These are phyloP conservation scores for Mastacembelus armatus DNA, from an alignment of 2,797 vertebrate species.

Conservation along the genomic window DNA sequence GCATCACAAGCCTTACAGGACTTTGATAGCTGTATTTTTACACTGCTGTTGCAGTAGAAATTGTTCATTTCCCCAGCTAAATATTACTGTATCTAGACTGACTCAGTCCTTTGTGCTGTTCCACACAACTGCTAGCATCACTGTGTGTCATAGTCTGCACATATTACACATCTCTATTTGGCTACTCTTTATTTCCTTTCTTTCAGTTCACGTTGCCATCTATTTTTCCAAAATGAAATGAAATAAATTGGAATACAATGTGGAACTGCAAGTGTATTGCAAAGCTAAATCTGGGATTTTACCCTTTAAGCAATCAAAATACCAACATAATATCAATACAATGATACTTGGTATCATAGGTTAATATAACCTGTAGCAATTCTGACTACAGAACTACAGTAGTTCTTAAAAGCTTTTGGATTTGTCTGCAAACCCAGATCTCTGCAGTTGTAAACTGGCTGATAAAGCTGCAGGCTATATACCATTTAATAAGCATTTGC, in stretches of 20 bases:
- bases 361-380: too few species aligned
- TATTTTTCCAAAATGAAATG: too few species aligned
- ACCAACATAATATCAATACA: too few species aligned
- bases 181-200: too few species aligned
- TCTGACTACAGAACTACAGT: neutral
- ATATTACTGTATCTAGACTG: conserved; percentile 9
- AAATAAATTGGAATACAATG: too few species aligned
- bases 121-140: neutral
- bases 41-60: conserved; percentile 17
- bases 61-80: conserved; percentile 5
- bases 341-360: too few species aligned
- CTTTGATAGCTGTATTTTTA: conserved; percentile 23
- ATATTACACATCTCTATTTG: neutral
- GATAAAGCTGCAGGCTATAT: too few species aligned
- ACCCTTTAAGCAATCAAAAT: too few species aligned
- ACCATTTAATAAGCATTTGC: too few species aligned
- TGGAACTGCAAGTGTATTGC: too few species aligned
- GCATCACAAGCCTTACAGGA: conserved; percentile 21
- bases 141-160: neutral
- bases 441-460: neutral
- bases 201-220: too few species aligned
- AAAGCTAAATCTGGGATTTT: too few species aligned
- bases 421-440: neutral
- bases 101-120: conserved; percentile 5
- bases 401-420: neutral